These are phyloP conservation scores for Drosophila fuyamai DNA, from an alignment of 1,140 invertebrate species.

Conservation along the genomic window DNA sequence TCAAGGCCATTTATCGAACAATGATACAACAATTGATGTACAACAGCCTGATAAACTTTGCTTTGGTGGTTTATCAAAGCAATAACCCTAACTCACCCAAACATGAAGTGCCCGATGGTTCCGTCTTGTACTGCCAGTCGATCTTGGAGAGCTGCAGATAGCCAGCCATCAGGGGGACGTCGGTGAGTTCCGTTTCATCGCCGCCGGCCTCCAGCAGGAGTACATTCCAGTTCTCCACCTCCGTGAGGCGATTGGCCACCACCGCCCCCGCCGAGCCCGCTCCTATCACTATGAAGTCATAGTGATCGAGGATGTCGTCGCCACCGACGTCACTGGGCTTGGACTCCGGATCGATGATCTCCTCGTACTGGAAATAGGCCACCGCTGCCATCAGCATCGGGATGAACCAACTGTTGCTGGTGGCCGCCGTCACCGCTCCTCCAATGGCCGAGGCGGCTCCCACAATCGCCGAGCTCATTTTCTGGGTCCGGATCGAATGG, in stretches of 20 bases:
- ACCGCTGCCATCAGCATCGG: slow-evolving; percentile 92
- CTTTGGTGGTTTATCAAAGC: no score
- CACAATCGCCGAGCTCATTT: slow-evolving; percentile 85
- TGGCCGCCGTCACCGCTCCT: slow-evolving; percentile 86
- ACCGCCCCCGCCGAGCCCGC: slow-evolving; percentile 97
- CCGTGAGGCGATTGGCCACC: slow-evolving; percentile 93
- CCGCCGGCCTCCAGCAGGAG: slow-evolving; percentile 95
- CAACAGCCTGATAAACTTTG: neutral
- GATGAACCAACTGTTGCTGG: slow-evolving; percentile 89
- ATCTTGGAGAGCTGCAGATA: slow-evolving; percentile 94
- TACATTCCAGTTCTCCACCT: slow-evolving; percentile 92
- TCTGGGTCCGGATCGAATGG: slow-evolving; percentile 2
- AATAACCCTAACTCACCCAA: slow-evolving; percentile 86
- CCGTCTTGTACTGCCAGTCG: slow-evolving; percentile 97
- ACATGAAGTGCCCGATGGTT: slow-evolving; percentile 93
- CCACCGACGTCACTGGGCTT: slow-evolving; percentile 89
- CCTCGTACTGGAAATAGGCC: slow-evolving; percentile 93
- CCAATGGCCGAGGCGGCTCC: slow-evolving; percentile 86
- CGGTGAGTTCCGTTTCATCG: slow-evolving; percentile 95
- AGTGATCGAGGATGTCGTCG: slow-evolving; percentile 88
- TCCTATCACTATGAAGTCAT: slow-evolving; percentile 96
- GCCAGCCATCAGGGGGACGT: slow-evolving; percentile 94
- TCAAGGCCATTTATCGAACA: no score
- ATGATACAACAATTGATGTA: no score
- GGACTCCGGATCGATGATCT: slow-evolving; percentile 90